Evolutionary conservation across 2,113 vertebrate genomes (phyloP).

Genomic region (Vulpes vulpes): DNA sequence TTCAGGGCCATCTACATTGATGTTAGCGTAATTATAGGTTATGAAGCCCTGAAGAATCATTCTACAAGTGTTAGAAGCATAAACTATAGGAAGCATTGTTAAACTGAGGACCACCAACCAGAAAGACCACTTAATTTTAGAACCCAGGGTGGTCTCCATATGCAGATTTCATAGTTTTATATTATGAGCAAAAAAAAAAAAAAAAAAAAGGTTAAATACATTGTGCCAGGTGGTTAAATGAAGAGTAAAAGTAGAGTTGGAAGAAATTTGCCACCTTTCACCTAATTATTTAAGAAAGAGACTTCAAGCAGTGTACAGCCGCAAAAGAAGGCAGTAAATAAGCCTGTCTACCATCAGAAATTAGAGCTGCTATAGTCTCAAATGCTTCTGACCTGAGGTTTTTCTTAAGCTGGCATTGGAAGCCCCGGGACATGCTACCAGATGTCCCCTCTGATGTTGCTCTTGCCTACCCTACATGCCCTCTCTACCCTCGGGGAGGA

Average conservation of each 20-base stretch:
- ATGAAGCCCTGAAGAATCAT: slow-evolving; percentile 18
- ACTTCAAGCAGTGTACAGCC: neutral
- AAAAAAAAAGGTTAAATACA: neutral
- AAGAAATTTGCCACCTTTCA: slow-evolving; percentile 21
- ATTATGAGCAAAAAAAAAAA: neutral
- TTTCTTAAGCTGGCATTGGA: neutral
- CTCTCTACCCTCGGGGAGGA: neutral
- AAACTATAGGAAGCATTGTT: neutral
- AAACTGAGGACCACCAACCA: slow-evolving; percentile 48
- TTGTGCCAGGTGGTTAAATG: neutral
- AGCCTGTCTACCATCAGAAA: neutral
- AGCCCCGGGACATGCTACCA: neutral
- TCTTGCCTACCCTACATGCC: neutral
- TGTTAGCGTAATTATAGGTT: slow-evolving; percentile 18
- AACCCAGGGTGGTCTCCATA: slow-evolving; percentile 54
- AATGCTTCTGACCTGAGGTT: neutral
- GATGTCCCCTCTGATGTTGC: neutral
- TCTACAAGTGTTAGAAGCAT: neutral
- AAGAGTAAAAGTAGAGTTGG: neutral
- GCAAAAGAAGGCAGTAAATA: neutral
- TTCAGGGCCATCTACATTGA: slow-evolving; percentile 9
- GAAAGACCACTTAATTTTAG: slow-evolving; percentile 47
- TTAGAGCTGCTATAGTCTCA: neutral
- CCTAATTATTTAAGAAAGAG: neutral
- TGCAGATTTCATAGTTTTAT: slow-evolving; percentile 36